phyloP scores from a whole-genome alignment of 2,888 invertebrate genomes.

The Ichneumon xanthorius region DNA sequence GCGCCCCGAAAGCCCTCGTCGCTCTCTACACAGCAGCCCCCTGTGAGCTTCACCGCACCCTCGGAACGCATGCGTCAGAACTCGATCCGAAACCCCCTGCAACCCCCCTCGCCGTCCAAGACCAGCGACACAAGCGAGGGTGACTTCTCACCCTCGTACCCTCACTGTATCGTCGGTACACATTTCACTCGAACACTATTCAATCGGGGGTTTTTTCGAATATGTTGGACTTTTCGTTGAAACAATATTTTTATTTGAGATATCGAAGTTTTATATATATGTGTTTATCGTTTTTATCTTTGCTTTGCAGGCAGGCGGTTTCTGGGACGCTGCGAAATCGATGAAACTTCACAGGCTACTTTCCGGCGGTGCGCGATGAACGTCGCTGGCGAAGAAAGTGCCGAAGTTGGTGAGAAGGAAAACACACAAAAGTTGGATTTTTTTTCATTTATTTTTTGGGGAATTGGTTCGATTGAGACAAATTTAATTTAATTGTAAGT shows the following conservation, averaged over 20 bases:
- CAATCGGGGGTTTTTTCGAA: not conserved
- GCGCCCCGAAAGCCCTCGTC: conserved; percentile 42
- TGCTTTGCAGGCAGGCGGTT: not conserved
- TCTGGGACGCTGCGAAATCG: not conserved
- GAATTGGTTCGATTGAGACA: too few species aligned
- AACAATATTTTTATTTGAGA: not conserved
- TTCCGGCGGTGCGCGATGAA: not conserved
- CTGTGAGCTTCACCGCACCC: conserved; percentile 41
- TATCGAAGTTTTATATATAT: not conserved
- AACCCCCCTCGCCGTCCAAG: not conserved
- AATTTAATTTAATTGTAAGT: too few species aligned
- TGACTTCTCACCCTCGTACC: conserved; percentile 27
- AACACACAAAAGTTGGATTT: not conserved
- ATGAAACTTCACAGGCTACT: not conserved
- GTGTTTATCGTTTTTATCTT: not conserved
- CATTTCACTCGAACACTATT: not conserved
- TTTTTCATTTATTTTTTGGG: not conserved
- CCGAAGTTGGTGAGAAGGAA: not conserved
- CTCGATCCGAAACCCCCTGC: conserved; percentile 36
- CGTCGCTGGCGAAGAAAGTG: not conserved
- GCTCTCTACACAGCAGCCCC: conserved; percentile 34
- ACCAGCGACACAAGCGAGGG: conserved; percentile 33
- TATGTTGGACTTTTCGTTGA: not conserved
- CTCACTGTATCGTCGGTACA: not conserved
- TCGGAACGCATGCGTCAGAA: conserved; percentile 58